These are phyloP conservation scores for Melinaea marsaeus DNA, from an alignment of 2,888 invertebrate genomes.

Conservation along the genomic window DNA sequence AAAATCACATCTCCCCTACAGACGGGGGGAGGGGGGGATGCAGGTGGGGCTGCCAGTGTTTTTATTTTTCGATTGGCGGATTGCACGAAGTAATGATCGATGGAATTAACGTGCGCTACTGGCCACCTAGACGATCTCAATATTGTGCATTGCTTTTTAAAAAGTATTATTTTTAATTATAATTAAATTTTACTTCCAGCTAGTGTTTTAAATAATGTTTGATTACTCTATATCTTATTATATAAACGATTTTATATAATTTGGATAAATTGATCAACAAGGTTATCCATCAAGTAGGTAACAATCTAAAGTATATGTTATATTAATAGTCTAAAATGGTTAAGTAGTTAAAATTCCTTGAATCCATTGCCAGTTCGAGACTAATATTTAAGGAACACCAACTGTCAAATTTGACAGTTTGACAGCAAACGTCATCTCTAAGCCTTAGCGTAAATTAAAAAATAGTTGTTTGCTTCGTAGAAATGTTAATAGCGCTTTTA, in stretches of 20 bases:
- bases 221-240: not conserved
- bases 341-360: not conserved
- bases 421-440: slow-evolving; percentile 36
- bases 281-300: too few species aligned
- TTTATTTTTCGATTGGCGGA: slow-evolving; percentile 77
- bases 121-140: slow-evolving; percentile 61
- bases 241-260: not conserved
- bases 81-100: slow-evolving; percentile 77
- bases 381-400: slow-evolving; percentile 25
- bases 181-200: not conserved
- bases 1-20: slow-evolving; percentile 64
- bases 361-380: slow-evolving; percentile 1
- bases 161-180: slow-evolving; percentile 8
- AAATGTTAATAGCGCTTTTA: slow-evolving; percentile 8
- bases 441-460: slow-evolving; percentile 26
- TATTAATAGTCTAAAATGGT: too few species aligned
- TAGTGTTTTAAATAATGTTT: not conserved
- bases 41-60: slow-evolving; percentile 68
- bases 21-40: slow-evolving; percentile 43
- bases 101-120: slow-evolving; percentile 71
- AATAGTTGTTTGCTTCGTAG: slow-evolving; percentile 10
- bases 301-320: too few species aligned
- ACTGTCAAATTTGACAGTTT: slow-evolving; percentile 44
- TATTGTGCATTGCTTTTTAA: slow-evolving; percentile 39
- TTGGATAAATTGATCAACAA: not conserved